Conservation (phyloP, 2,113 vertebrate genomes). For the Nematolebias whitei region DNA sequence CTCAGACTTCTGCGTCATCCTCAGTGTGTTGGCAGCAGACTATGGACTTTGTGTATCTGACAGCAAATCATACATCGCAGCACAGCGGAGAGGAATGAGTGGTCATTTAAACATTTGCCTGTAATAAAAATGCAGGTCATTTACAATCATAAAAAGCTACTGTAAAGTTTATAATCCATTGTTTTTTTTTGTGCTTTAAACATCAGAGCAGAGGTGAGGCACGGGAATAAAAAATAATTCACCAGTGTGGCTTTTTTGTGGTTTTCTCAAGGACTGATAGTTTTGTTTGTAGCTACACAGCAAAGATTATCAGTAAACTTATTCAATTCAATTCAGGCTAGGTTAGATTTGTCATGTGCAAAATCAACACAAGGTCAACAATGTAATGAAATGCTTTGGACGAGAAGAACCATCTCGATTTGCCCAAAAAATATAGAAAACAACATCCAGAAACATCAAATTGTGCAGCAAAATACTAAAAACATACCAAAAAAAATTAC, state of each 20-base stretch:
- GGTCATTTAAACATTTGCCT: constrained; percentile 51
- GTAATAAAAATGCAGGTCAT: constrained; percentile 63
- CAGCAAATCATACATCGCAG: constrained; percentile 28
- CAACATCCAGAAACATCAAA: no score
- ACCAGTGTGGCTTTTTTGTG: constrained; percentile 19
- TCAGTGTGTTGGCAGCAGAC: constrained; percentile 76
- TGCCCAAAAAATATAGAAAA: no score
- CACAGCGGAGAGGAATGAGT: constrained; percentile 32
- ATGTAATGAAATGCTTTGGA: no score
- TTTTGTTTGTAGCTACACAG: no score
- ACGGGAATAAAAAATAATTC: not conserved
- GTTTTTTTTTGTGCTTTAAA: constrained; percentile 54
- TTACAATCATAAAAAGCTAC: constrained; percentile 57
- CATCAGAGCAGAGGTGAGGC: constrained; percentile 24
- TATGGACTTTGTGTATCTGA: constrained; percentile 76
- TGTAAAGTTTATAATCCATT: constrained; percentile 63
- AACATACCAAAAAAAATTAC: no score
- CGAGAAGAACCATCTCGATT: no score
- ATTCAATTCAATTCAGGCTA: no score
- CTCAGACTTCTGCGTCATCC: constrained; percentile 46
- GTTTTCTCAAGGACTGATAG: not conserved
- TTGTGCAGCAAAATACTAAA: no score
- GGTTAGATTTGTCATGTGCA: no score
- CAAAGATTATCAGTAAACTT: no score
- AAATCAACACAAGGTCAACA: no score